A percentile compares a stretch with the other conserved stretches of the same genome.
phyloP scores from a whole-genome alignment of 2,888 invertebrate genomes.

The Tigriopus californicus region DNA sequence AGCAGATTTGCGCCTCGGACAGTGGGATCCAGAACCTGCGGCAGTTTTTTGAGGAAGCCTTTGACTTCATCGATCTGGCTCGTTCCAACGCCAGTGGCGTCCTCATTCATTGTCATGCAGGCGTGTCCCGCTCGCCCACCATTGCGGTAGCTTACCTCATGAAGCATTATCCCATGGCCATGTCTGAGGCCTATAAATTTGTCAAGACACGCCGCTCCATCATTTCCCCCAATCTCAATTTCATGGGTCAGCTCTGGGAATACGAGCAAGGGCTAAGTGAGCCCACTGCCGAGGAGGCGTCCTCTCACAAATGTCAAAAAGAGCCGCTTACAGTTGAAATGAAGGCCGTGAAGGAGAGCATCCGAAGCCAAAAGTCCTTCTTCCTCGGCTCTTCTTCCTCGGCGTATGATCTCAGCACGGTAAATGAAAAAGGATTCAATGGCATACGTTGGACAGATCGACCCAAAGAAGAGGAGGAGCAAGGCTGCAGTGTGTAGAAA shows the following conservation, averaged over 20 bases:
- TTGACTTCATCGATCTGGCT: conserved; percentile 49
- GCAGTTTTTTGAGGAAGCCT: conserved; percentile 71
- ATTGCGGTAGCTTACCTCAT: conserved; percentile 87
- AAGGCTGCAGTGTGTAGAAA: too few species aligned
- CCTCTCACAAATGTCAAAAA: too few species aligned
- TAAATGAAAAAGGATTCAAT: too few species aligned
- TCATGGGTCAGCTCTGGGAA: conserved; percentile 74
- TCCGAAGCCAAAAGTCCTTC: too few species aligned
- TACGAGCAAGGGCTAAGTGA: conserved; percentile 44
- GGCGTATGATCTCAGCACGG: too few species aligned
- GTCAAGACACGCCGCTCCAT: conserved; percentile 69
- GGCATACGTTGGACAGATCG: too few species aligned
- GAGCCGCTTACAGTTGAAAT: too few species aligned
- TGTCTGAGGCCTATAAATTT: conserved; percentile 66
- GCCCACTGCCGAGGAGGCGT: too few species aligned
- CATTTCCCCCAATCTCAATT: conserved; percentile 86
- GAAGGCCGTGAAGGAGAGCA: too few species aligned
- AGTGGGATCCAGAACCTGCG: conserved; percentile 65
- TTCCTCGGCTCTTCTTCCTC: too few species aligned
- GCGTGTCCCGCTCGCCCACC: conserved; percentile 81
- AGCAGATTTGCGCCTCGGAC: conserved; percentile 61
- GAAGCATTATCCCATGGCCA: conserved; percentile 50
- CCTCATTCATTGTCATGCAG: conserved; percentile 84
- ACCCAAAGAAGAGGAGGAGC: too few species aligned
- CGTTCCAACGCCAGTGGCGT: conserved; percentile 41